phyloP scores from a whole-genome alignment of 2,797 vertebrate genomes.

The Scarus forsteni region DNA sequence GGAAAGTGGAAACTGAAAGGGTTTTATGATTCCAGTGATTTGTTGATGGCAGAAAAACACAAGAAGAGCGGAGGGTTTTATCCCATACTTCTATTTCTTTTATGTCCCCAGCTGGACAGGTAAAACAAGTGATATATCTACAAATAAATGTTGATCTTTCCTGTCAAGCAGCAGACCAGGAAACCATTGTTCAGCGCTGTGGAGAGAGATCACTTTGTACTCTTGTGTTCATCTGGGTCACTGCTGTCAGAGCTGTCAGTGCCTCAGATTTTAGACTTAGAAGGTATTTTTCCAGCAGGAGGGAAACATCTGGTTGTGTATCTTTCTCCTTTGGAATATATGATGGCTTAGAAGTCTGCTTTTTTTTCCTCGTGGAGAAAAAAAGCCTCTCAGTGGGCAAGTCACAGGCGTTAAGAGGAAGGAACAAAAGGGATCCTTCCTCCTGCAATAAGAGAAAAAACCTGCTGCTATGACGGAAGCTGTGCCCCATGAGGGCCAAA shows the following conservation, averaged over 20 bases:
- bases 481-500: conserved; percentile 21
- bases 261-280: conserved; percentile 17
- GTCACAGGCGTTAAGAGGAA: conserved; percentile 42
- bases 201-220: conserved; percentile 27
- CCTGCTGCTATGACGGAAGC: conserved; percentile 39
- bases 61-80: not conserved
- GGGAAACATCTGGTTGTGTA: conserved; percentile 66
- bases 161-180: conserved; percentile 5
- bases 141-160: conserved; percentile 3
- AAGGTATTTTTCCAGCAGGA: conserved; percentile 31
- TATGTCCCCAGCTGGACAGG: not conserved
- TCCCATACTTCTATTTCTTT: not conserved
- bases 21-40: not conserved
- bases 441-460: conserved; percentile 30
- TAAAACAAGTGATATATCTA: not conserved
- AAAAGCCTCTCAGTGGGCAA: conserved; percentile 51
- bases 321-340: conserved; percentile 46
- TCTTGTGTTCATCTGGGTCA: conserved; percentile 34
- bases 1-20: too few relatives aligned
- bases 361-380: conserved; percentile 47
- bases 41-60: not conserved
- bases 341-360: conserved; percentile 50
- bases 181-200: conserved; percentile 16
- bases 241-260: conserved; percentile 27
- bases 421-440: conserved; percentile 47